phyloP scores from a whole-genome alignment of 2,113 vertebrate genomes.

The Corythornis vintsioides region DNA sequence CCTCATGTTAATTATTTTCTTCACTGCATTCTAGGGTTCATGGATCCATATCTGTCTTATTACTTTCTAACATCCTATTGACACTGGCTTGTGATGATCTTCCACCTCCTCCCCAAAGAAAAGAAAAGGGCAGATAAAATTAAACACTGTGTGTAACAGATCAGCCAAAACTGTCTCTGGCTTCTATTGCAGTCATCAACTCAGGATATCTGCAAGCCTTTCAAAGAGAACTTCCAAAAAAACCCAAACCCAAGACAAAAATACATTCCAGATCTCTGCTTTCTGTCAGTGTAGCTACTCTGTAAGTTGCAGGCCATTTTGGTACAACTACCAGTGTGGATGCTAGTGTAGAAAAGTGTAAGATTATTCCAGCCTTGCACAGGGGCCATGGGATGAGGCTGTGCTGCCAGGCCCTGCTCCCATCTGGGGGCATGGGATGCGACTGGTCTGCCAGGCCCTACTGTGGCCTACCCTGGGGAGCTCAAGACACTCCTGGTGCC shows the following conservation, averaged over 20 bases:
- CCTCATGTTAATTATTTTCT: background rate
- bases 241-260: background rate
- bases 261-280: background rate
- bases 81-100: background rate
- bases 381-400: too few relatives aligned
- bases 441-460: background rate
- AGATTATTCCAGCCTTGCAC: background rate
- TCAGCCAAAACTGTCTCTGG: background rate
- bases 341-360: background rate
- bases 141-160: background rate
- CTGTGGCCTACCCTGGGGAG: background rate
- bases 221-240: background rate
- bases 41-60: background rate
- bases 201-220: background rate
- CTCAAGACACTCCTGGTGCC: fast-evolving
- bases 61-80: background rate
- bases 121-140: background rate
- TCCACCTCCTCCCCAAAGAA: background rate
- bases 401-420: background rate
- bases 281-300: background rate
- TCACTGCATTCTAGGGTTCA: background rate
- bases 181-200: background rate
- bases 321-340: background rate
- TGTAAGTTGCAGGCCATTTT: background rate
- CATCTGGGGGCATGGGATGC: background rate